A percentile compares a stretch with the other conserved stretches of the same genome.
Evolutionary conservation across 2,797 vertebrate species (phyloP).

Genomic region (Triplophysa yarkandensis): DNA sequence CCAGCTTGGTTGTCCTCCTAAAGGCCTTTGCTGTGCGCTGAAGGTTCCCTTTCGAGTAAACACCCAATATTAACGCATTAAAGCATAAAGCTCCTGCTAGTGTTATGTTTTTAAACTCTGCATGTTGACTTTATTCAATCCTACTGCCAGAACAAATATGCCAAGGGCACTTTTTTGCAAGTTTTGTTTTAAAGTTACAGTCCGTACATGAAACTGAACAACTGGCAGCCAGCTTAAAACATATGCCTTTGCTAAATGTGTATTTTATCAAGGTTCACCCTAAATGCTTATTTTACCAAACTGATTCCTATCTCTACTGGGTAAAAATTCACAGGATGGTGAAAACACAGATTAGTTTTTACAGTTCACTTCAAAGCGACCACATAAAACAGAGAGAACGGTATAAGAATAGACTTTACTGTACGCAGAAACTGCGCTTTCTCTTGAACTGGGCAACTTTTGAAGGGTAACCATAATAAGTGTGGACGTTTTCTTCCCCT

Average conservation of each 20-base stretch:
- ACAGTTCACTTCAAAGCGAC: conserved; percentile 49
- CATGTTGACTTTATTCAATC: not conserved
- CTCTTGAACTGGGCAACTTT: conserved; percentile 11
- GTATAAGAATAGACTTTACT: conserved; percentile 52
- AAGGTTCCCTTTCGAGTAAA: conserved; percentile 1
- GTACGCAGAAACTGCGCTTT: conserved; percentile 49
- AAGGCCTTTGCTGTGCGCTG: not conserved
- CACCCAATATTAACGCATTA: not conserved
- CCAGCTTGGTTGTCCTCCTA: not conserved
- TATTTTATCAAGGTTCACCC: conserved; percentile 58
- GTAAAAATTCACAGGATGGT: conserved; percentile 52
- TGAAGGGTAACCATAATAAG: conserved; percentile 52
- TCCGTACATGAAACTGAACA: conserved; percentile 48
- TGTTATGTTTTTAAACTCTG: conserved; percentile 1
- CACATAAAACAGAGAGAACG: conserved; percentile 46
- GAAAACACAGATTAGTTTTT: conserved; percentile 57
- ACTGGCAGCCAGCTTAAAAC: conserved; percentile 47
- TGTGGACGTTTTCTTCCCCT: conserved; percentile 57
- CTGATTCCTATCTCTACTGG: conserved; percentile 60
- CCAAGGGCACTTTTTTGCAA: not conserved
- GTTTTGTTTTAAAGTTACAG: conserved; percentile 13
- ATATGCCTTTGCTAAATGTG: conserved; percentile 53
- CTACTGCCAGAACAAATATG: conserved; percentile 5
- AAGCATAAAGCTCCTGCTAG: not conserved
- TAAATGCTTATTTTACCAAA: conserved; percentile 57